These are phyloP conservation scores for Anodontia alba DNA, from an alignment of 2,888 invertebrate genomes.

Conservation along the genomic window DNA sequence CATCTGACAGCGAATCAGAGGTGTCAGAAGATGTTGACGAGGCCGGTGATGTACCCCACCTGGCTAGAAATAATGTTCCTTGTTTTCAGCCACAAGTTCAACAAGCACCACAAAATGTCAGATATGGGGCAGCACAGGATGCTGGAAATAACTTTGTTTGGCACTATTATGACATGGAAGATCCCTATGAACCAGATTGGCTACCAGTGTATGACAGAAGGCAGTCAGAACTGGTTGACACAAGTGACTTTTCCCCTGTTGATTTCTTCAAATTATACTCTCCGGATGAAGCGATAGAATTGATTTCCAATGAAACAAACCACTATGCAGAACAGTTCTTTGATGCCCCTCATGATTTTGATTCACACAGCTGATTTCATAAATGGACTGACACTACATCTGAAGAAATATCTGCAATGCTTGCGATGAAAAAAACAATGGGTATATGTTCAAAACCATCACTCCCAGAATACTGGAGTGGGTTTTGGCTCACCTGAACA, in stretches of 20 bases:
- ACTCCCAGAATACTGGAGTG: slow-evolving; percentile 27
- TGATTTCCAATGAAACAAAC: slow-evolving; percentile 42
- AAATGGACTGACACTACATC: slow-evolving; percentile 23
- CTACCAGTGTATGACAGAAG: slow-evolving; percentile 9
- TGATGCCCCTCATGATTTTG: slow-evolving; percentile 19
- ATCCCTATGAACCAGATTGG: slow-evolving; percentile 26
- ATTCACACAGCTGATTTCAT: slow-evolving; percentile 1
- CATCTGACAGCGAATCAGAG: background rate
- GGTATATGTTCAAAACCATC: slow-evolving; percentile 32
- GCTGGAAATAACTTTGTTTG: slow-evolving; percentile 13
- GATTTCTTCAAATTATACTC: slow-evolving; percentile 39
- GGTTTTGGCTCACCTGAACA: slow-evolving; percentile 26
- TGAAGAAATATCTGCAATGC: slow-evolving; percentile 27
- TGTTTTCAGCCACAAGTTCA: background rate
- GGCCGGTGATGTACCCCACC: slow-evolving; percentile 5
- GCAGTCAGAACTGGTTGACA: slow-evolving; percentile 26
- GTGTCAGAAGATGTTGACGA: background rate
- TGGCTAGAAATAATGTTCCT: background rate
- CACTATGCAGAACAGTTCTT: slow-evolving; percentile 36
- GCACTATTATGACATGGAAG: slow-evolving; percentile 17
- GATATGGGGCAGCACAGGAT: background rate
- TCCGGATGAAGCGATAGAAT: slow-evolving; percentile 33
- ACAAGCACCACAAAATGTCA: background rate
- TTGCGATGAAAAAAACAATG: slow-evolving; percentile 39
- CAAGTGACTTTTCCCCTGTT: slow-evolving; percentile 28